These are phyloP conservation scores for Acanthurus leucopareius DNA, from an alignment of 2,797 vertebrate species.

Conservation along the genomic window DNA sequence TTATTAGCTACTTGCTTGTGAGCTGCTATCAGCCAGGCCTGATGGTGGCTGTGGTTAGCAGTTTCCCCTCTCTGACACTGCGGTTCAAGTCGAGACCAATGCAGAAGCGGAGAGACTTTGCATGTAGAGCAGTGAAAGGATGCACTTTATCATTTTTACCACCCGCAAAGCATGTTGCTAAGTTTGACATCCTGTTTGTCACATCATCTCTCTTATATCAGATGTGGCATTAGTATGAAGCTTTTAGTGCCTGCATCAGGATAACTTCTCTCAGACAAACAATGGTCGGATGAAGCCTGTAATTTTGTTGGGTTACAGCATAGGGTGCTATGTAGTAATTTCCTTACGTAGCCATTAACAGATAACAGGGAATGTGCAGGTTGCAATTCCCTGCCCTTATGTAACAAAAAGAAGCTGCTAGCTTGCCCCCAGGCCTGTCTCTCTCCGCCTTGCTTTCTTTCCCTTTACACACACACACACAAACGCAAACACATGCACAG, in stretches of 20 bases:
- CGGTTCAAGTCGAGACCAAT: slow-evolving; percentile 6
- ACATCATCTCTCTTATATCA: slow-evolving; percentile 13
- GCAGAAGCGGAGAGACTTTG: slow-evolving; percentile 17
- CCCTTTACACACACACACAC: slow-evolving; percentile 19
- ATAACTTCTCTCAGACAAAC: slow-evolving; percentile 23
- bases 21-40: slow-evolving; percentile 38
- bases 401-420: slow-evolving; percentile 63
- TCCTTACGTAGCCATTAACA: slow-evolving; percentile 18
- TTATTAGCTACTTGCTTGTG: slow-evolving; percentile 32
- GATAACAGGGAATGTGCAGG: slow-evolving; percentile 41
- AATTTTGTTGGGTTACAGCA: slow-evolving; percentile 17
- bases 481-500: slow-evolving; percentile 47
- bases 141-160: slow-evolving; percentile 31
- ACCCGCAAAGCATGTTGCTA: slow-evolving; percentile 30
- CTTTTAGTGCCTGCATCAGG: slow-evolving; percentile 2
- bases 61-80: slow-evolving; percentile 48
- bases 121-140: slow-evolving; percentile 8
- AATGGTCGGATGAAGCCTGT: slow-evolving; percentile 17
- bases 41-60: slow-evolving; percentile 50
- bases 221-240: neutral
- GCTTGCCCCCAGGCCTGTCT: slow-evolving; percentile 61
- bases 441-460: slow-evolving; percentile 27
- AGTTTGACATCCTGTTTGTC: slow-evolving; percentile 61
- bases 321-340: slow-evolving; percentile 9
- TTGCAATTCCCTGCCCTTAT: slow-evolving; percentile 56